Evolutionary conservation across 2,888 invertebrate species (phyloP).

Genomic region (Ophion slaviceki): DNA sequence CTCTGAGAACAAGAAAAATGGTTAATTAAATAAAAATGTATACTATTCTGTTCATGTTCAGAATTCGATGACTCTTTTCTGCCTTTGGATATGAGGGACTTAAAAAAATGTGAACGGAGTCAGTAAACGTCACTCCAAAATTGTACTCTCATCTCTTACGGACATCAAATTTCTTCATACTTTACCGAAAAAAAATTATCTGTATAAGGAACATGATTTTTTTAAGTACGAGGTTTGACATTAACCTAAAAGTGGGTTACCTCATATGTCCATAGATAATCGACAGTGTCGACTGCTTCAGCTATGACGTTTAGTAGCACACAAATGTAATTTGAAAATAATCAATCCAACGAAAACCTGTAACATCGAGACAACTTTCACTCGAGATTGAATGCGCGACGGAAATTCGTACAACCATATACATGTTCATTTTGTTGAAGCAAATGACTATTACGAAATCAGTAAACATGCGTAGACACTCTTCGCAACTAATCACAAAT

Average conservation of each 20-base stretch:
- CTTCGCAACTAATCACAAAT: neutral
- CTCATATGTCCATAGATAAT: neutral
- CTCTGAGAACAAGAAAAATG: neutral
- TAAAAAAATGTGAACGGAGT: neutral
- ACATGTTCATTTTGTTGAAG: constrained; percentile 1
- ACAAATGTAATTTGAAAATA: constrained; percentile 27
- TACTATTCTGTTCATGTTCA: neutral
- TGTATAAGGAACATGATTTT: neutral
- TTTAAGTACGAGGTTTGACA: neutral
- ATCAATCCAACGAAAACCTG: constrained; percentile 28
- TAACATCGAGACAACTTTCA: constrained; percentile 38
- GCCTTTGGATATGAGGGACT: neutral
- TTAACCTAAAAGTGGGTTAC: constrained; percentile 9
- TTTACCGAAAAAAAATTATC: neutral
- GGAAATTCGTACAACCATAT: constrained; percentile 4
- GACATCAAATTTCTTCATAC: neutral
- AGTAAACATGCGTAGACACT: neutral
- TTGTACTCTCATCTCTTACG: neutral
- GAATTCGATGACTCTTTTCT: neutral
- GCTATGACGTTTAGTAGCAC: constrained; percentile 24
- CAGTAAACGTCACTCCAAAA: no score
- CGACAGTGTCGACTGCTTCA: neutral
- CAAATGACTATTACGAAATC: constrained; percentile 1
- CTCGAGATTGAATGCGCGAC: constrained; percentile 12
- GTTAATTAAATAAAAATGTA: neutral